Conservation (phyloP, 37 sponge, comb jelly and placozoan genomes). For the Theonella swinhoei region DNA sequence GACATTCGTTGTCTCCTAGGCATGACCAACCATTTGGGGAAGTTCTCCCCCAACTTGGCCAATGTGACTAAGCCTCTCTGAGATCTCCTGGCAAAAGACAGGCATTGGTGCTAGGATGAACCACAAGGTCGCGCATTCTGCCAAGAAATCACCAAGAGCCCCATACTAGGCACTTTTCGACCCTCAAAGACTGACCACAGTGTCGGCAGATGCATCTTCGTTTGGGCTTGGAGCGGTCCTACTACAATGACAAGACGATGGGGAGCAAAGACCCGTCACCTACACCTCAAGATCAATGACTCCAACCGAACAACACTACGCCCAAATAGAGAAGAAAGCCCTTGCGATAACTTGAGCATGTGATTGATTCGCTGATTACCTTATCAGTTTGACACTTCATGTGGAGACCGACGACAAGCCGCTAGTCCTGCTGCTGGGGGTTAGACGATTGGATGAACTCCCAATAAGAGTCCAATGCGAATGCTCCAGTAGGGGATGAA, state of each 20-base stretch:
- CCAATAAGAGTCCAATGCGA: background rate
- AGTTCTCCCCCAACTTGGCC: background rate
- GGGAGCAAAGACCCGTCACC: conserved; percentile 32
- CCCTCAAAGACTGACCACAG: background rate
- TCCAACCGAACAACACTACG: conserved; percentile 36
- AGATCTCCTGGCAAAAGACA: background rate
- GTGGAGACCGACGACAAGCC: conserved; percentile 33
- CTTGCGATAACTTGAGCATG: conserved; percentile 49
- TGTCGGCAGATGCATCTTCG: too few relatives aligned
- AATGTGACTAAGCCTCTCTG: background rate
- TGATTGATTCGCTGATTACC: background rate
- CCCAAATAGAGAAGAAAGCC: conserved; percentile 65
- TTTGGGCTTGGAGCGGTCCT: background rate
- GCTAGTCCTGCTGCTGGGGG: conserved; percentile 28
- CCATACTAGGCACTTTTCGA: background rate
- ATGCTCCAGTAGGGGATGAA: too few relatives aligned
- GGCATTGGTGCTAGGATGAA: background rate
- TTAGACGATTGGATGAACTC: conserved; percentile 17
- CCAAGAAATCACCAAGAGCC: background rate
- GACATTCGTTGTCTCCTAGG: background rate
- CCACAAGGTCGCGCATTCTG: background rate
- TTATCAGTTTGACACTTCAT: background rate
- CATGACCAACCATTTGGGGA: background rate
- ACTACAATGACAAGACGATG: background rate
- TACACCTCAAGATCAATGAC: conserved; percentile 50